phyloP scores from a whole-genome alignment of 2,888 invertebrate genomes.

The Smittia sp. region DNA sequence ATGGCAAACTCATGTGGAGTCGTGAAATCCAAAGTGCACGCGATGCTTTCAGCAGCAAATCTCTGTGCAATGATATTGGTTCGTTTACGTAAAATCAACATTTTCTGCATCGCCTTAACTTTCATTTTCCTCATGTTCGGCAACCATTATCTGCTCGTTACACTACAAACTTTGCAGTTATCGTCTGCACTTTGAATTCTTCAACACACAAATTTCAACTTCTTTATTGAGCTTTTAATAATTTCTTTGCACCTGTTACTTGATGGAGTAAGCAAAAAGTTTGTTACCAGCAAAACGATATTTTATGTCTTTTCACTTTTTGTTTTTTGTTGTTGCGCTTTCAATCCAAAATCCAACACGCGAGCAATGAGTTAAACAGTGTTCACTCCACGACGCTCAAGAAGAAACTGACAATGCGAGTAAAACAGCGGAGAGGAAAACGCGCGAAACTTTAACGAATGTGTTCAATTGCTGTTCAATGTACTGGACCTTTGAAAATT shows the following conservation, averaged over 20 bases:
- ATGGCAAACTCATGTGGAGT: no score
- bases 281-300: background rate
- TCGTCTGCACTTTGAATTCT: no score
- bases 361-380: conserved; percentile 35
- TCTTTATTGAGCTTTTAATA: background rate
- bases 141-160: background rate
- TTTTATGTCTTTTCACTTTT: conserved; percentile 1
- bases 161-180: background rate
- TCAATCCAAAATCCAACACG: background rate
- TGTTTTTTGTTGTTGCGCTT: background rate
- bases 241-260: background rate
- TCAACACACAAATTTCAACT: background rate
- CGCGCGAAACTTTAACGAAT: background rate
- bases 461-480: background rate
- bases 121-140: background rate
- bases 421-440: background rate
- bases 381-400: conserved; percentile 23
- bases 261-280: background rate
- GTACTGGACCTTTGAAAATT: conserved; percentile 8
- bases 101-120: background rate
- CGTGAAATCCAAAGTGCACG: no score
- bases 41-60: no score
- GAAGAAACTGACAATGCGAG: conserved; percentile 21
- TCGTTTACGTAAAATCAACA: background rate
- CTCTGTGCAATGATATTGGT: no score